Evolutionary conservation across 1,140 invertebrate genomes (phyloP), one percentile per base, ranked within the genome.

Genomic region (Macrobrachium nipponense): DNA sequence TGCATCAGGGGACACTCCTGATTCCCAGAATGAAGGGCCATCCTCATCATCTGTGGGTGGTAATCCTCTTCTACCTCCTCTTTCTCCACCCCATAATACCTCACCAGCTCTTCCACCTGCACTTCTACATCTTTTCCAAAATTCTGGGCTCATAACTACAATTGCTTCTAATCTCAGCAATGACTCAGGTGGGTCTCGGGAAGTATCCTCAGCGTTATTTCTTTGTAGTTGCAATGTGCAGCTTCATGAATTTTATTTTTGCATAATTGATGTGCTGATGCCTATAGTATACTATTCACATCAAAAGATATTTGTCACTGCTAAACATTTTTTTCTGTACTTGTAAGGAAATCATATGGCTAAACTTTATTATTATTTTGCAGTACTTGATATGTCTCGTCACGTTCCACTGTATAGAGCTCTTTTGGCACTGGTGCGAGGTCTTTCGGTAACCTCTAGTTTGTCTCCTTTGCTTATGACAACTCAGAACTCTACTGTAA

Each of bases 111-210:
- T 96, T 64, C 95, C 96, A 0, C 82, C 93, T 0, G 91, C 94
- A 88, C 96, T 98, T 90, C 91, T 94, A 17, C 95, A 96, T 79
- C 92, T 97, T 14, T 90, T 98, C 0, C 93, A 94, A 43, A 93
- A 95, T 89, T 98, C 97, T 43, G 97, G 96, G 89, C 92, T 98
- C 2, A 93, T 98, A 62, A 95, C 96, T 23, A 96, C 96, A 15
- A 93, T 98, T 11, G 96, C 96, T 84, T 98, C 96, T 0, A 98
- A 99, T 90, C 92, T 99, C 43, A 93, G 96, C 88, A 98, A 99
- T 90, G 97, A 98, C 91, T 98, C 97, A 58, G 94, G 94, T 95
- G 90, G 90, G 89, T 87, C 11, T 23, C 2, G n/a, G 23, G 6
- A 51, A 18, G 23, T 59, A 77, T 15, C 68, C 62, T 51, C 2